Conservation (phyloP, 2,888 invertebrate genomes). For the Hyppa rectilinea region DNA sequence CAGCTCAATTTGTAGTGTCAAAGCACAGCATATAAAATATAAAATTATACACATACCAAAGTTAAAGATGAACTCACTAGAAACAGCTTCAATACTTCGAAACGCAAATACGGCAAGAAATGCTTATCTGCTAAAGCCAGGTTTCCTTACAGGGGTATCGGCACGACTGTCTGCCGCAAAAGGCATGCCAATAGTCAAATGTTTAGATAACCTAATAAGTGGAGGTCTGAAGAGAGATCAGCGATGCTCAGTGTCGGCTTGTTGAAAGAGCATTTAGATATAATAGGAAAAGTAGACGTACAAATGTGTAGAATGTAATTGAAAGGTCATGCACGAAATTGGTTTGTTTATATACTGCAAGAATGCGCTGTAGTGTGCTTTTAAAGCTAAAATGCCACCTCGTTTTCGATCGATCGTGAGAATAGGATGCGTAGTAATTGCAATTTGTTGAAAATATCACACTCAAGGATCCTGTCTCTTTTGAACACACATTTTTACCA, state of each 20-base stretch:
- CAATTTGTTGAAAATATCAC: not conserved
- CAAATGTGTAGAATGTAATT: conserved; percentile 9
- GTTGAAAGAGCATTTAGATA: conserved; percentile 37
- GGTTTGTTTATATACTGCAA: not conserved
- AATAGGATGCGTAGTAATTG: not conserved
- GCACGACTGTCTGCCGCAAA: conserved; percentile 64
- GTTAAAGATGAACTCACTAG: conserved; percentile 28
- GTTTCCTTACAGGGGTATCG: conserved; percentile 59
- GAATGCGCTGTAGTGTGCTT: not conserved
- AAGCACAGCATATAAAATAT: conserved; percentile 19
- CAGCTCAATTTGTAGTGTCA: conserved; percentile 13
- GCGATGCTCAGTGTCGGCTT: conserved; percentile 39
- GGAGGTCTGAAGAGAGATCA: conserved; percentile 53
- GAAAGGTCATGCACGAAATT: not conserved
- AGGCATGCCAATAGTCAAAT: conserved; percentile 62
- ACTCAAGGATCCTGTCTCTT: not conserved
- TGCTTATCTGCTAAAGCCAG: conserved; percentile 55
- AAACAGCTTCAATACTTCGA: conserved; percentile 37
- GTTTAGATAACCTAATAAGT: conserved; percentile 67
- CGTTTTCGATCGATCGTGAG: not conserved
- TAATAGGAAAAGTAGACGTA: conserved; percentile 9
- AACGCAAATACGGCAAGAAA: conserved; percentile 55
- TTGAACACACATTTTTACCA: too few species aligned
- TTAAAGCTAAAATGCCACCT: not conserved
- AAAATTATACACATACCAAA: not conserved